These are phyloP conservation scores for Tichodroma muraria DNA, from an alignment of 2,113 vertebrate genomes.

Conservation along the genomic window DNA sequence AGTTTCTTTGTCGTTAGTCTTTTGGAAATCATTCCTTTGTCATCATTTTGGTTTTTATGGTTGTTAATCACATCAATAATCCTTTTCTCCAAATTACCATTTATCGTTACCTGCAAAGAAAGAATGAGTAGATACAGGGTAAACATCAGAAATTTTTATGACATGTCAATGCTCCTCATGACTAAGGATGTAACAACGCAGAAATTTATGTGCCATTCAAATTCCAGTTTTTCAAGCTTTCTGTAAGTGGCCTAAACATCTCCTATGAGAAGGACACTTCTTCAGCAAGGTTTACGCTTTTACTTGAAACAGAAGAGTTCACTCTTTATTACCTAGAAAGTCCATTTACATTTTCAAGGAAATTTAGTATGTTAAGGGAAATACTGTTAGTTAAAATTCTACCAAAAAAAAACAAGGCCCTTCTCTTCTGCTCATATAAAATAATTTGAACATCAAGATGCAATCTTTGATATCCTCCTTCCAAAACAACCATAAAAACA, in stretches of 20 bases:
- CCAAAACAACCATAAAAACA: not conserved
- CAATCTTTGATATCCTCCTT: not conserved
- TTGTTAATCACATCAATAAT: slow-evolving; percentile 92
- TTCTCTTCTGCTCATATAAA: not conserved
- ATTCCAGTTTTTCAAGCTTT: not conserved
- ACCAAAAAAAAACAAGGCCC: not conserved
- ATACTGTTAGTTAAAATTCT: not conserved
- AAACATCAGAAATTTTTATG: not conserved
- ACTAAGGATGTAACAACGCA: not conserved
- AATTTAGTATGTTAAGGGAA: not conserved
- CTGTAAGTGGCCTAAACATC: fast-evolving
- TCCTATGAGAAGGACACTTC: fast-evolving
- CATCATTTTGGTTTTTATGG: slow-evolving; percentile 82
- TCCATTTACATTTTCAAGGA: not conserved
- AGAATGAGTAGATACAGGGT: not conserved
- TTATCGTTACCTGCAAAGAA: slow-evolving; percentile 83
- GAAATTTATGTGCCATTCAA: not conserved
- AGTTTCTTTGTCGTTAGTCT: slow-evolving; percentile 92
- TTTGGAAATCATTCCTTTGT: slow-evolving; percentile 86
- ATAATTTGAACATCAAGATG: not conserved
- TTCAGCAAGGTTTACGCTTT: fast-evolving
- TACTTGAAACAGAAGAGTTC: not conserved
- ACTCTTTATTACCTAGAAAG: not conserved
- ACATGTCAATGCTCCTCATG: not conserved
- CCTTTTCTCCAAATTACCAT: slow-evolving; percentile 86